Percentiles rank a stretch among this genome's conserved stretches.
Evolutionary conservation across 2,888 invertebrate genomes (phyloP).

Genomic region (Hyposoter didymator): DNA sequence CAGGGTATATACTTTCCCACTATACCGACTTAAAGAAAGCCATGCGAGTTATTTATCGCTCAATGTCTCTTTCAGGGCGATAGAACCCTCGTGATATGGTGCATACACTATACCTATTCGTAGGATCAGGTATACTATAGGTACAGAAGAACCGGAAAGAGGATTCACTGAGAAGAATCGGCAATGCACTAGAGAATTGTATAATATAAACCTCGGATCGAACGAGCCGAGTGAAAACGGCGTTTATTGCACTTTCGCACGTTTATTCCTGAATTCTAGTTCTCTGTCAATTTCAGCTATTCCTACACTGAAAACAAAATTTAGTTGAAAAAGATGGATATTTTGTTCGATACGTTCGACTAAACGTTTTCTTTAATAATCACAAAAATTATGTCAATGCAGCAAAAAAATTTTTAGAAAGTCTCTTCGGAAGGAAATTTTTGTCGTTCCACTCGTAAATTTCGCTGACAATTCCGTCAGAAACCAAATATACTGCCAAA

Average conservation of each 20-base stretch:
- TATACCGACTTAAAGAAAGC: conserved; percentile 52
- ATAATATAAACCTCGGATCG: conserved; percentile 32
- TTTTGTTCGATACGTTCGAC: too few species aligned
- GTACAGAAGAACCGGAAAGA: conserved; percentile 14
- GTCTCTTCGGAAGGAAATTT: too few species aligned
- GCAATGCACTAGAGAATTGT: conserved; percentile 18
- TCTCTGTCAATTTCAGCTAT: conserved; percentile 24
- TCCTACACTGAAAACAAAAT: too few species aligned
- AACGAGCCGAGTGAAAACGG: conserved; percentile 35
- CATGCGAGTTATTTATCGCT: conserved; percentile 60
- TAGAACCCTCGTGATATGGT: conserved; percentile 41
- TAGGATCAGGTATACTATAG: conserved; percentile 33
- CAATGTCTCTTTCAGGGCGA: conserved; percentile 59
- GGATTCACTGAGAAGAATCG: conserved; percentile 25
- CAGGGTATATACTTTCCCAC: conserved; percentile 37
- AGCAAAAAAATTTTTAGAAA: too few species aligned
- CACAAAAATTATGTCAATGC: too few species aligned
- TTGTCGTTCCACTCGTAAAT: too few species aligned
- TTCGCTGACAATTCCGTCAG: too few species aligned
- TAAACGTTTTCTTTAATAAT: too few species aligned
- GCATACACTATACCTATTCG: conserved; percentile 10
- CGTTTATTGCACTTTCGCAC: conserved; percentile 35
- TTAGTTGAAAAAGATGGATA: too few species aligned
- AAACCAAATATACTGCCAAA: too few species aligned
- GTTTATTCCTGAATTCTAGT: conserved; percentile 5